Conservation (phyloP, 2,888 invertebrate genomes). For the Xylocampa areola region DNA sequence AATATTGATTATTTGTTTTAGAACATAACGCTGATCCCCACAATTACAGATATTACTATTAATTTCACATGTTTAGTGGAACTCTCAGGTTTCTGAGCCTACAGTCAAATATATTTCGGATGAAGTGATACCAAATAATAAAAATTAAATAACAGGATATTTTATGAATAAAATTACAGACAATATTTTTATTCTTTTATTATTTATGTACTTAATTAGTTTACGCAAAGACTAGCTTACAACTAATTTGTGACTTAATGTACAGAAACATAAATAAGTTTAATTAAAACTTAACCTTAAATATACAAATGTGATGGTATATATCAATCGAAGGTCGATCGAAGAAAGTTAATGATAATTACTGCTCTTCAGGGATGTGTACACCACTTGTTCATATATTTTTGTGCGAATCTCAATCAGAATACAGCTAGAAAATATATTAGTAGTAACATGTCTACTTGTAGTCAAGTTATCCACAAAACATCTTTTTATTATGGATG, state of each 20-base stretch:
- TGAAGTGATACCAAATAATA: background rate
- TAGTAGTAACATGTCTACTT: no score
- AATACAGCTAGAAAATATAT: no score
- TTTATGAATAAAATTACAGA: slow-evolving; percentile 13
- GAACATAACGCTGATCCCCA: background rate
- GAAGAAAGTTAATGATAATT: slow-evolving; percentile 30
- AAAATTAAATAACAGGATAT: background rate
- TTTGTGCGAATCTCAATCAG: no score
- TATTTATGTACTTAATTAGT: slow-evolving; percentile 67
- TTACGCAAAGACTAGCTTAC: slow-evolving; percentile 88
- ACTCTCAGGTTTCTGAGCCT: background rate
- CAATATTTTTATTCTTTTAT: slow-evolving; percentile 65
- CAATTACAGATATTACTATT: slow-evolving; percentile 17
- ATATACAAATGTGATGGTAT: slow-evolving; percentile 56
- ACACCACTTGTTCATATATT: slow-evolving; percentile 25
- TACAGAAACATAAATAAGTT: slow-evolving; percentile 84
- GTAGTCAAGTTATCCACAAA: no score
- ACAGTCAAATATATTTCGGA: background rate
- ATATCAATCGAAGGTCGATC: slow-evolving; percentile 44
- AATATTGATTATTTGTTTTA: slow-evolving; percentile 22
- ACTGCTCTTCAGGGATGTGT: slow-evolving; percentile 36
- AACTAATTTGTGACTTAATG: slow-evolving; percentile 88
- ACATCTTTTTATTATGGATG: slow-evolving; percentile 22
- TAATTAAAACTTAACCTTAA: slow-evolving; percentile 68
- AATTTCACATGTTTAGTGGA: background rate